Conservation (phyloP, 2,888 invertebrate genomes). For the Acleris sparsana region DNA sequence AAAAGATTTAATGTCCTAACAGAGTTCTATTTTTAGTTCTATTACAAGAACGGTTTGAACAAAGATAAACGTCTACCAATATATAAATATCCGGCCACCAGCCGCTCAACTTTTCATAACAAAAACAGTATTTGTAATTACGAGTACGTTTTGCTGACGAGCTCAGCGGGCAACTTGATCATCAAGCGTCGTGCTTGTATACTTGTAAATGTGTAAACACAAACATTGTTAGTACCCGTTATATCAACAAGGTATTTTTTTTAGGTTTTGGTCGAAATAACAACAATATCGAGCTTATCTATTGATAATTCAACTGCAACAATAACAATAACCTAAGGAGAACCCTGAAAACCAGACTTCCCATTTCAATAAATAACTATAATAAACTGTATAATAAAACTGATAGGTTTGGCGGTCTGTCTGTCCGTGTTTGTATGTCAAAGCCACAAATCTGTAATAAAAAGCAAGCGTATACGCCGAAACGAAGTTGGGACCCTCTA, state of each 20-base stretch:
- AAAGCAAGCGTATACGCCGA: no score
- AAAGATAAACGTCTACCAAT: not conserved
- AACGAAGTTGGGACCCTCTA: no score
- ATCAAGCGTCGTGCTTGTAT: not conserved
- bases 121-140: not conserved
- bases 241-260: not conserved
- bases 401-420: no score
- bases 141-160: not conserved
- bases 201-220: not conserved
- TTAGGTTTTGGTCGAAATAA: not conserved
- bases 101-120: not conserved
- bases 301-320: not conserved
- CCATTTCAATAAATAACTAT: no score
- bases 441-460: no score
- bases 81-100: not conserved
- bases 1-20: constrained; percentile 2
- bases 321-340: not conserved
- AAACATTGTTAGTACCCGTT: not conserved
- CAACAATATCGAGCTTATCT: not conserved
- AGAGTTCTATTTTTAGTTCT: constrained; percentile 1
- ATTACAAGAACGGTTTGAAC: not conserved
- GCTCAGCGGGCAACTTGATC: not conserved
- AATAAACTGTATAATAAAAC: no score
- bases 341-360: no score
- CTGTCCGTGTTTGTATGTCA: no score